Conservation (phyloP, 2,113 vertebrate species). For the Myiozetetes cayanensis region DNA sequence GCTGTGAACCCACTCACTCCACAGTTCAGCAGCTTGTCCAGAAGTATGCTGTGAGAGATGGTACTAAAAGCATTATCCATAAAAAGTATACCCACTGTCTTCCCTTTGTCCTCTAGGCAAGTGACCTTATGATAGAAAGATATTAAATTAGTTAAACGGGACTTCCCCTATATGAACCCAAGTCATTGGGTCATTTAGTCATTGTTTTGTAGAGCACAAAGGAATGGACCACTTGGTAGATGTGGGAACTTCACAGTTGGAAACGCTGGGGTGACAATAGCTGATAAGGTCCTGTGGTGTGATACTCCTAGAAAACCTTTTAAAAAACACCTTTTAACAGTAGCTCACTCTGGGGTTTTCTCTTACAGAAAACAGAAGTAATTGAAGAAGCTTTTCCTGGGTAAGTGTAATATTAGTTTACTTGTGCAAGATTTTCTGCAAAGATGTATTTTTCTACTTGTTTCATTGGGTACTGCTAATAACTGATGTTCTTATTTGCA, state of each 20-base stretch:
- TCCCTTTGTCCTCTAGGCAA: neutral
- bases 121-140: neutral
- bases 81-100: neutral
- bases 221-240: neutral
- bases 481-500: constrained; percentile 9
- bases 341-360: neutral
- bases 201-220: neutral
- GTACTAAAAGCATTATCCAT: neutral
- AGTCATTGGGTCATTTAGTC: neutral
- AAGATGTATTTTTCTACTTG: neutral
- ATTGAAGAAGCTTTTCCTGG: constrained; percentile 98
- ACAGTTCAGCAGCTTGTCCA: neutral
- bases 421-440: neutral
- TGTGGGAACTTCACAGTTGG: fast-evolving
- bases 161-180: neutral
- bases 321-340: neutral
- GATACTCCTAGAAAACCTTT: neutral
- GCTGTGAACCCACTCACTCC: neutral
- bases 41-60: neutral
- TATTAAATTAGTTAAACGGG: neutral
- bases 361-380: constrained; percentile 91
- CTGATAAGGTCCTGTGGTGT: neutral
- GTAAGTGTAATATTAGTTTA: constrained; percentile 71
- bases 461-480: neutral
- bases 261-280: neutral